Evolutionary conservation across 2,888 invertebrate species (phyloP).

Genomic region (Eueremaeus valkanovi): DNA sequence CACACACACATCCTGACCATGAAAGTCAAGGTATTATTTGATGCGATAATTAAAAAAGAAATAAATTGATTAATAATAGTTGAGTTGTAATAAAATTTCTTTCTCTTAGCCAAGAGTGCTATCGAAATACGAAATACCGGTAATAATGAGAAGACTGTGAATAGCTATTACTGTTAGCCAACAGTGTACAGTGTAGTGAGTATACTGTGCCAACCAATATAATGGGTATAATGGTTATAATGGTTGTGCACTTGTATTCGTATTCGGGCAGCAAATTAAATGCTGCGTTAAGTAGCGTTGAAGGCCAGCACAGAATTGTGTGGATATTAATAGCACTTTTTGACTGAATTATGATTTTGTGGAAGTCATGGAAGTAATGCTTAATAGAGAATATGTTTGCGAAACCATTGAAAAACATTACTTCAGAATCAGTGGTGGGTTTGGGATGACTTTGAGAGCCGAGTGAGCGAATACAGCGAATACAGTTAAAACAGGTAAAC

Average conservation of each 20-base stretch:
- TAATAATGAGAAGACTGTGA: background rate
- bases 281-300: slow-evolving; percentile 10
- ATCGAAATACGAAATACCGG: slow-evolving; percentile 4
- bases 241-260: background rate
- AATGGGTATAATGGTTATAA: too few species aligned
- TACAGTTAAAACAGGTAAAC: too few species aligned
- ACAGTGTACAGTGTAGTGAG: too few species aligned
- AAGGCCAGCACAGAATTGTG: background rate
- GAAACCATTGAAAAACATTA: slow-evolving; percentile 1
- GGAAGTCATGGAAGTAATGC: background rate
- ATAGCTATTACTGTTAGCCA: background rate
- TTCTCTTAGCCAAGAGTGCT: too few species aligned
- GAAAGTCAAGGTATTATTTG: slow-evolving; percentile 9
- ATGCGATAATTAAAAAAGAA: background rate
- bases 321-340: slow-evolving; percentile 2
- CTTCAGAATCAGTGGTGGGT: slow-evolving; percentile 1
- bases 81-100: background rate
- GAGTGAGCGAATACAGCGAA: too few species aligned
- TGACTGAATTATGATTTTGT: slow-evolving; percentile 13
- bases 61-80: slow-evolving; percentile 10
- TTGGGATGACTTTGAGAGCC: slow-evolving; percentile 16
- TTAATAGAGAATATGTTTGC: slow-evolving; percentile 13
- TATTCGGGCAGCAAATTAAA: too few species aligned
- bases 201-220: too few species aligned
- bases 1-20: background rate